Conservation (phyloP, 1,140 invertebrate genomes). For the Caenorhabditis elegans region WBcel235 BX284603.4:3786501-3787000, state of each 20-base stretch:
- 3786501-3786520: too few species aligned
- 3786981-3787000: background rate
- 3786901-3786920: constrained; percentile 24
- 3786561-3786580: constrained; percentile 5
- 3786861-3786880: background rate
- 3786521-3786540: background rate
- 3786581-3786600: background rate
- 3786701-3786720: constrained; percentile 2
- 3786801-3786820: too few species aligned
- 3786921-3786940: constrained; percentile 19
- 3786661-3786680: background rate
- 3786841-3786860: too few species aligned
- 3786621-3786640: background rate
- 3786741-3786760: background rate
- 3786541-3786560: constrained; percentile 18
- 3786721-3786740: constrained; percentile 21
- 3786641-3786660: constrained; percentile 2
- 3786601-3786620: background rate
- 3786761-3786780: constrained; percentile 16
- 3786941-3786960: background rate
- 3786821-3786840: too few species aligned
- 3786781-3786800: too few species aligned
- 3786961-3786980: background rate
- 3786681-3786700: background rate
- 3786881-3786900: constrained; percentile 22